A percentile compares a stretch with the other conserved stretches of the same genome.
These are phyloP conservation scores for Pseudoatta argentina DNA, from an alignment of 1,140 invertebrate genomes.

Conservation along the genomic window DNA sequence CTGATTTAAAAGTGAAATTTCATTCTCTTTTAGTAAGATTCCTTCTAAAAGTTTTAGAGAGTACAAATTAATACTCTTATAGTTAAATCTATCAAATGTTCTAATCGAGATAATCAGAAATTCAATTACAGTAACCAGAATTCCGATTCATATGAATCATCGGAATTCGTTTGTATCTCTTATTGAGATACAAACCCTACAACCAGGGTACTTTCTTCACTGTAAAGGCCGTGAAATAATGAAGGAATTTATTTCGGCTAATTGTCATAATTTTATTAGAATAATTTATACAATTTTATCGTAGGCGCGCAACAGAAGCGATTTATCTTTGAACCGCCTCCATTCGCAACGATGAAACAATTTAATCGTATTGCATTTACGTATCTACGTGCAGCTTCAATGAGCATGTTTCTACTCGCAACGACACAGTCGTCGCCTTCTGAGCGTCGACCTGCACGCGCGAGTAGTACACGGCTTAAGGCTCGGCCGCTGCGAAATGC, in stretches of 20 bases:
- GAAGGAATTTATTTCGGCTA: not conserved
- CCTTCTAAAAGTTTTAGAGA: no score
- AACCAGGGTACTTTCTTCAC: no score
- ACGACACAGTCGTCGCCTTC: slow-evolving; percentile 52
- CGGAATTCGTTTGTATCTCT: no score
- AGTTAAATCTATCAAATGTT: no score
- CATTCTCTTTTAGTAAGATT: no score
- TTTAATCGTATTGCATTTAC: slow-evolving; percentile 27
- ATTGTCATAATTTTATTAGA: not conserved
- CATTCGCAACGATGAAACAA: slow-evolving; percentile 12
- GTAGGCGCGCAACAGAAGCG: not conserved
- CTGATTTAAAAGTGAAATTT: no score
- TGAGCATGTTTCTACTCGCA: slow-evolving; percentile 58
- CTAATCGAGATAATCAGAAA: no score
- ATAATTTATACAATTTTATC: slow-evolving; percentile 9
- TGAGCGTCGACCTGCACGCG: slow-evolving; percentile 38
- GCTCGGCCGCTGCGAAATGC: slow-evolving; percentile 64
- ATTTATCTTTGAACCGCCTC: slow-evolving; percentile 37
- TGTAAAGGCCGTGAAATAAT: not conserved
- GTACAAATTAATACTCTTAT: no score
- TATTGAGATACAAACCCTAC: no score
- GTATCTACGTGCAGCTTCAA: slow-evolving; percentile 46
- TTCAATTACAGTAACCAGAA: no score
- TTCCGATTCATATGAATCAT: no score
- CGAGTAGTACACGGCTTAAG: slow-evolving; percentile 57